phyloP scores from a whole-genome alignment of 2,113 vertebrate species.

The Mesoclemmys tuberculata region DNA sequence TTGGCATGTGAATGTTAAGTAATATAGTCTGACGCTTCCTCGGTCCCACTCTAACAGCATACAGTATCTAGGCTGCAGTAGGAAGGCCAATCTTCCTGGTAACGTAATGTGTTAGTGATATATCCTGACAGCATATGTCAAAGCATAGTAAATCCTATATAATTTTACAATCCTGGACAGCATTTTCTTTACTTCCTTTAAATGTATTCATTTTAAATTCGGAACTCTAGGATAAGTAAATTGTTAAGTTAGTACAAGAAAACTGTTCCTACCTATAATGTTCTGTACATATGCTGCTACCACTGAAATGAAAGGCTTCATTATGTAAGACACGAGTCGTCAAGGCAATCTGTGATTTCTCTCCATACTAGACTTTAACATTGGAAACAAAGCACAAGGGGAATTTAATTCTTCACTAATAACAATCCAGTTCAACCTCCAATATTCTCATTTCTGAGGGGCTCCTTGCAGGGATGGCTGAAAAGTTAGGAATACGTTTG shows the following conservation, averaged over 20 bases:
- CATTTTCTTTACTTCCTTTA: background rate
- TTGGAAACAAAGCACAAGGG: background rate
- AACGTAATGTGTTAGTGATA: slow-evolving; percentile 34
- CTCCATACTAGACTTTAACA: background rate
- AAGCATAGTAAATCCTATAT: slow-evolving; percentile 38
- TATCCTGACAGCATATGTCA: slow-evolving; percentile 18
- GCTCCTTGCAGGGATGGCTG: rapidly evolving
- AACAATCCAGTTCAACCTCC: background rate
- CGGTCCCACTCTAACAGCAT: slow-evolving; percentile 34
- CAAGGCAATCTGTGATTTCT: background rate
- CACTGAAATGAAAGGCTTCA: background rate
- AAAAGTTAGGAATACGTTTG: background rate
- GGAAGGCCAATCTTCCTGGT: slow-evolving; percentile 1
- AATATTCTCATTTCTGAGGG: background rate
- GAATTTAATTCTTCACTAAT: background rate
- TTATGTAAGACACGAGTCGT: background rate
- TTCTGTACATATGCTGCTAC: background rate
- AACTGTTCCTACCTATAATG: background rate
- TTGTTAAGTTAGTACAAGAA: background rate
- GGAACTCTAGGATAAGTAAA: background rate
- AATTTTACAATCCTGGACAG: background rate
- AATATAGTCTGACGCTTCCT: background rate
- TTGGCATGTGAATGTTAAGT: slow-evolving; percentile 51
- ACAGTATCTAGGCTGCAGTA: background rate
- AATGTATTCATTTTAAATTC: slow-evolving; percentile 17